Evolutionary conservation across 2,797 vertebrate genomes (phyloP), one percentile per base, ranked within the genome.

Genomic region (Pagetopsis macropterus): DNA sequence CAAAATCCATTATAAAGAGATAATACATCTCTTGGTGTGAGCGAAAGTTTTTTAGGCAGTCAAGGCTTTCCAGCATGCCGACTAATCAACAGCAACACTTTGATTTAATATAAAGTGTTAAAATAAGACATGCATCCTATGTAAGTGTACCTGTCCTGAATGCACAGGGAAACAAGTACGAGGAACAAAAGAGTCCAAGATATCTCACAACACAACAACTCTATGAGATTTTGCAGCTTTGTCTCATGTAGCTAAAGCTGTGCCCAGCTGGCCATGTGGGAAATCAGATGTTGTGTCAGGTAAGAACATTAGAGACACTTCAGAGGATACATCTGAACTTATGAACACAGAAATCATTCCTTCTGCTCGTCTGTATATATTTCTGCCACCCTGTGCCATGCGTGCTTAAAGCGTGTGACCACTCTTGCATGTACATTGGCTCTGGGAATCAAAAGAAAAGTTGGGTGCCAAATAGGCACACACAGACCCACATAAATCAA

Each of bases 401-500:
- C 19, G 44, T 37, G 40, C 8, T 16, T 49, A 52, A 21, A 57
- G 48, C 16, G 11, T 14, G 44, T 31, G 19, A 66, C 56, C n/a
- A 62, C 15, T 59, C 14, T 21, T 41, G 14, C 5, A 27, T 43
- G 17, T 7, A 27, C 19, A 55, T 9, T 43, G 3, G 5, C 23
- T 56, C 52, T 40, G 52, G 23, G 9, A 54, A 76, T 31, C 14
- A 33, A 11, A 64, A 12, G 13, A 12, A 21, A 57, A 54, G 54
- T 11, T 50, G 37, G 27, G 55, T 40, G 48, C 40, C 19, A 76
- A 76, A 83, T 45, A 41, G 55, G 13, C 16, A 59, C 46, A 70
- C 50, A 71, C 57, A 63, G 65, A 74, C 45, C 49, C 65, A 81
- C 61, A 82, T 60, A 71, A 85, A 93, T 90, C 88, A 85, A 90